Base-by-base conservation (phyloP, 1,140 invertebrate genomes). In the Phthorimaea operculella region DNA sequence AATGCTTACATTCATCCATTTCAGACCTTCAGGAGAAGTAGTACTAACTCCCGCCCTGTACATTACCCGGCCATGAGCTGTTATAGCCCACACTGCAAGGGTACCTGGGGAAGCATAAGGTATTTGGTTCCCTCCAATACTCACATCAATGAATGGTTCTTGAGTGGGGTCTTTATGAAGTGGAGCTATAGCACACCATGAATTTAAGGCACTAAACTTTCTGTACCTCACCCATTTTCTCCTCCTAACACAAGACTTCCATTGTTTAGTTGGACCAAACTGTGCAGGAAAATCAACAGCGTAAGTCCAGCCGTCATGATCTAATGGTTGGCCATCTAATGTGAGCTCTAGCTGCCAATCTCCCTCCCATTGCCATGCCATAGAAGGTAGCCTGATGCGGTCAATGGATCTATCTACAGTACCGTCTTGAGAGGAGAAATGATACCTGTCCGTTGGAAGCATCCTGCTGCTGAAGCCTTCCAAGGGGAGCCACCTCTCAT, bases 231-330 rank as follows among this genome's bases (percentile, higher is more conserved):
- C 90, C 95, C 95, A 97, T 76, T 96, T 95, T 54, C 96, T 88
- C 66, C 95, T 88, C 56, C 96, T 89, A 0, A 98, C 96, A 87
- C 92, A 95, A 11, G 95, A 96, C 65, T 94, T 95, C 94, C 95
- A 97, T 54, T 93, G 90, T 70, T 95, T 96, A 57, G 92, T 90
- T 1, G 91, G 87, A 34, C 90, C 89, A 86, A 93, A 98, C n/a
- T 90, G 90, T 16, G 92, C 89, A 50, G 94, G 95, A 85, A 98
- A 98, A 86, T 98, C 96, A 48, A 96, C 87, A 18, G 96, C 94
- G 87, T 98, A 98, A 33, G 93, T 96, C 96, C 96, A 98, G 39
- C 95, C 95, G 89, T 96, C 94, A 81, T 94, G 91, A 77, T 93
- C 92, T 50, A 97, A 85, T 3, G 92, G 92, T 70, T 96, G 91